Evolutionary conservation across 2,888 invertebrate genomes (phyloP), one percentile per base, ranked within the genome.

Genomic region (Apodemia hepburni): DNA sequence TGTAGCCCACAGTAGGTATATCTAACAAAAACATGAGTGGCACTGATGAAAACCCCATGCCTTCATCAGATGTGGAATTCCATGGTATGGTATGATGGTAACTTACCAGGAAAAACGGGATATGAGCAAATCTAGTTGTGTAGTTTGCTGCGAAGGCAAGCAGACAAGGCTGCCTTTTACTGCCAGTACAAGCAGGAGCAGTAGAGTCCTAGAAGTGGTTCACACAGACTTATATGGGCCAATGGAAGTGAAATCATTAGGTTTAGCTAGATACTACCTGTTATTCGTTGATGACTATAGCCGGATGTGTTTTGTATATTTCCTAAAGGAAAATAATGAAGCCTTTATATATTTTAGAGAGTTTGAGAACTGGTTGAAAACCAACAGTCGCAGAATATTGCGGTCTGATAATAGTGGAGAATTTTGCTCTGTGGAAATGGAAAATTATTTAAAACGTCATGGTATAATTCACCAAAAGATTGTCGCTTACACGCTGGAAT

Each of bases 11-110:
- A 22, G 22, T 22, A 22, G 22, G 22, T 22, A 22, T 22, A 22
- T 2, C 22, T 22, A 22, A 4, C 9, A 49, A 49, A 49, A 49
- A 3, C 3, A 49, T 17, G n/a, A 49, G 17, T 18, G 49, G 7
- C 8, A 15, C 7, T 29, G 29, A 29, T 3, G 18, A 8, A 18
- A 6, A 7, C 18, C 8, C 49, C 8, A 3, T 1, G 1, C 49
- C 49, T 9, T 49, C 17, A 49, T 49, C 49, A 49, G 49, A 49
- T 51, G 18, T 60, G 64, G 18, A 12, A 33, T 33, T 66, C 65
- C n/a, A n/a, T n/a, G n/a, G n/a, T n/a, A n/a, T n/a, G n/a, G n/a
- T n/a, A n/a, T n/a, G n/a, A n/a, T n/a, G n/a, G 33, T 60, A 17
- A 22, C 49, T 38, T 61, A 38, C 38, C 33, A 61, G 12, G 35